Conservation (phyloP, 2,888 invertebrate genomes). For the Temnothorax ravouxi region DNA sequence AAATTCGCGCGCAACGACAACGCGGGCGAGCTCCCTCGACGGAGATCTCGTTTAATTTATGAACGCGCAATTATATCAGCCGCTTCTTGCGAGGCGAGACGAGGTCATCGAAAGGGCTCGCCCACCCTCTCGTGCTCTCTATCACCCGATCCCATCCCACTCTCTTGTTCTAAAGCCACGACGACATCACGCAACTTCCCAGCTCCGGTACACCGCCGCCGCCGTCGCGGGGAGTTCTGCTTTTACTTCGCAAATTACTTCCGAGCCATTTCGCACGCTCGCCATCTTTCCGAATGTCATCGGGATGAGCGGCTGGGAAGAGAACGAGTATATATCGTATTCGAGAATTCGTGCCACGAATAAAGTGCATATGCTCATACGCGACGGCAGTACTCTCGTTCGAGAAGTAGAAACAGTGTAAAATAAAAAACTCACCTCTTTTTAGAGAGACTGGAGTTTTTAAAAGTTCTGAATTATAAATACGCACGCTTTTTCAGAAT, state of each 20-base stretch:
- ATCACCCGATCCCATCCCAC: not conserved
- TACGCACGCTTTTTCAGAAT: too few relatives aligned
- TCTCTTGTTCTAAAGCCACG: not conserved
- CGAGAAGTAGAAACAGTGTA: not conserved
- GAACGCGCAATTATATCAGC: slow-evolving; percentile 69
- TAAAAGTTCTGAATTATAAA: not conserved
- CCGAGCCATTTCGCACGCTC: slow-evolving; percentile 68
- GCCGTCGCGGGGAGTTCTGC: slow-evolving; percentile 47
- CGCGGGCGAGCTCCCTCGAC: slow-evolving; percentile 12
- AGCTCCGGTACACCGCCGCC: not conserved
- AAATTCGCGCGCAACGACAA: slow-evolving; percentile 33
- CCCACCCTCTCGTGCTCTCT: not conserved
- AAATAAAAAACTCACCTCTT: not conserved
- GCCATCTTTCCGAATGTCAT: slow-evolving; percentile 69
- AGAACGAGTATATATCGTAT: slow-evolving; percentile 17
- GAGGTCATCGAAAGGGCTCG: slow-evolving; percentile 22
- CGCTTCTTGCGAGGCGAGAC: slow-evolving; percentile 57
- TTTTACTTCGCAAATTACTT: slow-evolving; percentile 74
- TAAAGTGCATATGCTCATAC: slow-evolving; percentile 6
- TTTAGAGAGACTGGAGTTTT: not conserved
- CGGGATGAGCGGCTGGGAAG: slow-evolving; percentile 55
- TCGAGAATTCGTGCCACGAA: not conserved
- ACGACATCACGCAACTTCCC: slow-evolving; percentile 54
- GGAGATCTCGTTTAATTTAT: slow-evolving; percentile 61
- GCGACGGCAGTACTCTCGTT: not conserved